These are phyloP conservation scores for Drosophila crucigera DNA, from an alignment of 2,888 invertebrate species.

Conservation along the genomic window DNA sequence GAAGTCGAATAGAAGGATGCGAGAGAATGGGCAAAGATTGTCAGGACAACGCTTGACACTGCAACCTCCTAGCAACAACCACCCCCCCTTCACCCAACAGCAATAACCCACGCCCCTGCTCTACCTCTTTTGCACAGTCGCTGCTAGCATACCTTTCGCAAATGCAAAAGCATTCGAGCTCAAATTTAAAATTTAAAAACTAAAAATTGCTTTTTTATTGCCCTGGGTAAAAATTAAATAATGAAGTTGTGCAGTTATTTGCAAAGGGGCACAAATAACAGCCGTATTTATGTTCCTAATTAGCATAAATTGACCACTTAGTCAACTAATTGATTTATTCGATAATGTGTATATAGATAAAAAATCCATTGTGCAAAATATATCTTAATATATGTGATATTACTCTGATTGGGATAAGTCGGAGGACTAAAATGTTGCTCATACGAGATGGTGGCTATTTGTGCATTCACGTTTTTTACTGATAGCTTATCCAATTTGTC, in stretches of 20 bases:
- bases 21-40: conserved; percentile 58
- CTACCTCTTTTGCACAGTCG: neutral
- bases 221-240: neutral
- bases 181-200: neutral
- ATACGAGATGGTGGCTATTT: neutral
- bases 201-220: neutral
- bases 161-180: conserved; percentile 9
- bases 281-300: neutral
- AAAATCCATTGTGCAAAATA: neutral
- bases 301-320: neutral
- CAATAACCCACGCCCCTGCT: neutral
- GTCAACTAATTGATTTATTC: neutral
- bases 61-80: neutral
- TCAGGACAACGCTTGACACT: conserved; percentile 28
- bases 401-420: neutral
- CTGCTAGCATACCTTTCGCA: conserved; percentile 36
- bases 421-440: neutral
- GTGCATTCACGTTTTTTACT: neutral
- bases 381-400: neutral
- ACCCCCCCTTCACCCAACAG: no score
- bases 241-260: neutral
- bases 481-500: neutral
- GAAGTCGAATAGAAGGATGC: conserved; percentile 31
- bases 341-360: neutral
- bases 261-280: neutral